Base-by-base conservation (phyloP, 2,113 vertebrate species). In the Ia io region DNA sequence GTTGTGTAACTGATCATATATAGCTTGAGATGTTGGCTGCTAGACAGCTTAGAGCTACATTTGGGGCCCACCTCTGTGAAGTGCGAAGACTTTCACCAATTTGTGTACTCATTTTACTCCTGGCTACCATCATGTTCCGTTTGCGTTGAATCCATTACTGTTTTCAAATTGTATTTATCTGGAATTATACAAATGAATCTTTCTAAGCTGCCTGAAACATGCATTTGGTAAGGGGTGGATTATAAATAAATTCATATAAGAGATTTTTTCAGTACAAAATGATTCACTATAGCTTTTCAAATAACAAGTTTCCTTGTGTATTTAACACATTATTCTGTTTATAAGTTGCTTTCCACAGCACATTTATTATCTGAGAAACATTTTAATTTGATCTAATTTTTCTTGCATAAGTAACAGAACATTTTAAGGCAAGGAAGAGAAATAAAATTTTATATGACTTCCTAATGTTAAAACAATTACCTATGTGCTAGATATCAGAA, bases 351-450 rank as follows among this genome's bases (percentile, higher is more conserved):
- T 90, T 92, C 40, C 18, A 28, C 87, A 93, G 93, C 5, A 56
- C 18, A 80, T 87, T 94, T 89, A 71, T 92, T 92, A 22, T 69
- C 67, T 28, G n/a, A 56, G 56, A 74, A 94, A 56, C 13, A 2
- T 71, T 92, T 92, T 83, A 70, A 79, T 63, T 94, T 94, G 51
- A 65, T 67, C 2, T 87, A 74, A 53, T 59, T 91, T 91, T 96
- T 84, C 44, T 76, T 90, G 30, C 67, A 6, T 65, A 70, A 83
- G 47, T 91, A 83, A 76, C 25, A 63, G 69, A 79, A 85, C 32
- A 85, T 83, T 93, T 79, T 86, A 77, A 86, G 69, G 70, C 18
- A 83, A 89, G 37, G 30, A 65, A 79, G 40, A 94, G 18, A 53
- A 89, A 84, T 80, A 80, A 79, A 69, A 74, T 49, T 74, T 37